Conservation (phyloP, 2,797 vertebrate species). For the Staurois parvus region DNA sequence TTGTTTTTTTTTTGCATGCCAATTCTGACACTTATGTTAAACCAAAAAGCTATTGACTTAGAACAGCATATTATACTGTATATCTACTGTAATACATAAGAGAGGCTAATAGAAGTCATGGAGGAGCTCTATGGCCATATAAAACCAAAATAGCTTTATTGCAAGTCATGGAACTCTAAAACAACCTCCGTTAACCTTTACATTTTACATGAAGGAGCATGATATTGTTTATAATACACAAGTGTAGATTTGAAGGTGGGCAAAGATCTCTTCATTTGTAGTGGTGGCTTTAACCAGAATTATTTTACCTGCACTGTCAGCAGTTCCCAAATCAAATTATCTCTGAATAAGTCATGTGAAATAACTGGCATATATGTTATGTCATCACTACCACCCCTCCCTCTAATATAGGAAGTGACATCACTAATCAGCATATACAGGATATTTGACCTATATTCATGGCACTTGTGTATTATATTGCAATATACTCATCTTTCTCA, state of each 20-base stretch:
- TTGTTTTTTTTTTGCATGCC: background rate
- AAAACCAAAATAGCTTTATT: background rate
- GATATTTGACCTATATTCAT: background rate
- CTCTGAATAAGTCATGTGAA: background rate
- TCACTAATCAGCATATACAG: background rate
- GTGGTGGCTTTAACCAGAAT: background rate
- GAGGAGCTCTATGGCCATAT: background rate
- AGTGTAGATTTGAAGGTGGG: background rate
- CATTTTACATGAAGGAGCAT: background rate
- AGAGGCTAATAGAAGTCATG: background rate
- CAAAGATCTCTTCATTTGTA: background rate
- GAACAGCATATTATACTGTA: background rate
- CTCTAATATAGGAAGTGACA: background rate
- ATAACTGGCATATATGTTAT: background rate
- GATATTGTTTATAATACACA: background rate
- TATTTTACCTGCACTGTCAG: background rate
- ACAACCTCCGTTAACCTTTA: background rate
- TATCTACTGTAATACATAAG: background rate
- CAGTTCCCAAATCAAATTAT: background rate
- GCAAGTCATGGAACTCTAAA: background rate
- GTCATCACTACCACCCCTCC: background rate
- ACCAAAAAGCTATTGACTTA: background rate
- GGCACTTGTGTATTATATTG: slow-evolving; percentile 5
- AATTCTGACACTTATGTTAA: background rate
- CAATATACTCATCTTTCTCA: background rate